Evolutionary conservation across 2,113 vertebrate species (phyloP).

Genomic region (Elephantulus edwardii): DNA sequence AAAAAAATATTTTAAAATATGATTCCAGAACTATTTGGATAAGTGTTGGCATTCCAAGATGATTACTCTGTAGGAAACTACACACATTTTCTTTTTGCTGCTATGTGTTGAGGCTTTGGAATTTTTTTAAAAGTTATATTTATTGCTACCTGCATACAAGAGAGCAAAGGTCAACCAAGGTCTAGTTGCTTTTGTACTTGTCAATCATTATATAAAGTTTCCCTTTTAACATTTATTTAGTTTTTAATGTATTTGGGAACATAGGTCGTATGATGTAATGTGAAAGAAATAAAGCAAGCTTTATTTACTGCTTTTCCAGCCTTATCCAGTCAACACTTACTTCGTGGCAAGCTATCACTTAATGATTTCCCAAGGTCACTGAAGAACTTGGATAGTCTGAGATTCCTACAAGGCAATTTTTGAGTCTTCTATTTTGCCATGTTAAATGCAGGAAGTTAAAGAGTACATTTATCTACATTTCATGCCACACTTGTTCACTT

Average conservation of each 20-base stretch:
- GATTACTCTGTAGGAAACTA: not conserved
- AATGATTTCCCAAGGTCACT: conserved; percentile 53
- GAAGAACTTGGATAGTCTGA: not conserved
- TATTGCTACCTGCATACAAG: not conserved
- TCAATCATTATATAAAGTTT: conserved; percentile 52
- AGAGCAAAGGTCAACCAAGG: not conserved
- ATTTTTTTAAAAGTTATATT: not conserved
- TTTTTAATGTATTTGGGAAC: conserved; percentile 30
- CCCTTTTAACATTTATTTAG: not conserved
- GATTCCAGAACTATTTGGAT: not conserved
- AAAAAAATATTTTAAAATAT: not conserved
- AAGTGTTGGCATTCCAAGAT: not conserved
- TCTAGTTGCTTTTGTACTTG: conserved; percentile 31
- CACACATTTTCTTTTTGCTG: not conserved
- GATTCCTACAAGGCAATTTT: not conserved
- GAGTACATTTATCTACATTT: not conserved
- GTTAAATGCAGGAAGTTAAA: not conserved
- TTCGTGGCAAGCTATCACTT: not conserved
- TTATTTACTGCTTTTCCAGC: conserved; percentile 41
- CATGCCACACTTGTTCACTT: not conserved
- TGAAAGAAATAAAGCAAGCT: conserved; percentile 47
- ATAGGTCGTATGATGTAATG: conserved; percentile 15
- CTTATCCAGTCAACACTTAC: not conserved
- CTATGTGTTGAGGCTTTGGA: not conserved
- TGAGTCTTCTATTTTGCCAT: not conserved